Evolutionary conservation across 2,888 invertebrate genomes (phyloP).

Genomic region (Synergus gifuensis): DNA sequence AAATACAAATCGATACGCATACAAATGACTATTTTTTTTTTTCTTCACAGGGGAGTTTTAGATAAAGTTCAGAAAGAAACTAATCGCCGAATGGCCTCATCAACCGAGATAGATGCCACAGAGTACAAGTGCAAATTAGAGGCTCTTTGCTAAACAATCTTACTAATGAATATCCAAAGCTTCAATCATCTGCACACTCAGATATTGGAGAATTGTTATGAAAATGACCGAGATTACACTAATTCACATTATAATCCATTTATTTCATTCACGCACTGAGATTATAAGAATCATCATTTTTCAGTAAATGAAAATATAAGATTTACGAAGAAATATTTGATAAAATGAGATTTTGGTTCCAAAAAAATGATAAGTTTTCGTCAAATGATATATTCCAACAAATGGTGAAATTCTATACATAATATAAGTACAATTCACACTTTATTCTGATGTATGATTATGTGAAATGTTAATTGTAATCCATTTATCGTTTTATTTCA

Average conservation of each 20-base stretch:
- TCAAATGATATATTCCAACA: no score
- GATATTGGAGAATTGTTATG: background rate
- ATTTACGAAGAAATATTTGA: no score
- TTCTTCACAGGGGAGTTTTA: background rate
- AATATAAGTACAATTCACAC: no score
- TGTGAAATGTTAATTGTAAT: background rate
- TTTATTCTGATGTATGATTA: background rate
- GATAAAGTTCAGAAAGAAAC: conserved; percentile 24
- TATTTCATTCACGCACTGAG: background rate
- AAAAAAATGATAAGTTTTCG: background rate
- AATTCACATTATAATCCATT: conserved; percentile 1
- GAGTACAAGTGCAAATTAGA: conserved; percentile 8
- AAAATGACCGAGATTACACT: background rate
- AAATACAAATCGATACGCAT: conserved; percentile 33
- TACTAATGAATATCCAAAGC: conserved; percentile 20
- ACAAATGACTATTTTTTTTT: conserved; percentile 12
- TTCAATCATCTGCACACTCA: background rate
- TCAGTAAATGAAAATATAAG: background rate
- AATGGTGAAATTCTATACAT: no score
- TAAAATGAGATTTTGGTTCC: background rate
- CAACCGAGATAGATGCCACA: background rate
- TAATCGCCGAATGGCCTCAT: conserved; percentile 1
- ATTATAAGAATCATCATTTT: background rate
- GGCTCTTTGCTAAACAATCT: conserved; percentile 9
- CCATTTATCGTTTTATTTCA: background rate